These are phyloP conservation scores for Brachionus sp. DNA, from an alignment of 1,140 invertebrate species.

Conservation along the genomic window DNA sequence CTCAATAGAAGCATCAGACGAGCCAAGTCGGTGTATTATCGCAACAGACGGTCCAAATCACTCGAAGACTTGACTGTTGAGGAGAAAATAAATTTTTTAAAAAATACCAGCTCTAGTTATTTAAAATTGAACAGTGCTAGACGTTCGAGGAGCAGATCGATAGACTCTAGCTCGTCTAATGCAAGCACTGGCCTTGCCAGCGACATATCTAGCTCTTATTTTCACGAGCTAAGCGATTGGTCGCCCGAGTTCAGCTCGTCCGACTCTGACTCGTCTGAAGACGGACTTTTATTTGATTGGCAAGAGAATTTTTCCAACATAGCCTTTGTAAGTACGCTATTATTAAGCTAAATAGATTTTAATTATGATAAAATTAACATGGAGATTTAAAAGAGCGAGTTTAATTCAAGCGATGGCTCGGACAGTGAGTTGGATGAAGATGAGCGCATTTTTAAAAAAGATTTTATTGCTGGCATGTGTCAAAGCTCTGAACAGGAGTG, in stretches of 20 bases:
- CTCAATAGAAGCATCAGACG: conserved; percentile 15
- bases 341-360: background rate
- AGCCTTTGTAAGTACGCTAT: conserved; percentile 11
- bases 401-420: conserved; percentile 4
- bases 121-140: background rate
- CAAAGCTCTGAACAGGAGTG: background rate
- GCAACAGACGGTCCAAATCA: conserved; percentile 17
- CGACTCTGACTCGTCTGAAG: conserved; percentile 33
- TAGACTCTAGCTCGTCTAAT: background rate
- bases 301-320: background rate
- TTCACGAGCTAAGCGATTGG: conserved; percentile 44
- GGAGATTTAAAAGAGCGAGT: background rate
- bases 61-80: conserved; percentile 29
- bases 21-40: conserved; percentile 37
- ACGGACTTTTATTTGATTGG: background rate
- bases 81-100: conserved; percentile 16
- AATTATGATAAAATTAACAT: background rate
- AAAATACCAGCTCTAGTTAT: background rate
- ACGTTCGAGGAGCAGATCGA: background rate
- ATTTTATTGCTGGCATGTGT: background rate
- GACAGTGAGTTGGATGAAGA: conserved; percentile 18
- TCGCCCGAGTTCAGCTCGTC: conserved; percentile 34
- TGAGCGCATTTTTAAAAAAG: conserved; percentile 28
- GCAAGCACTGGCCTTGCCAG: conserved; percentile 31
- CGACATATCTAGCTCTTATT: conserved; percentile 44